Percentiles rank a stretch among this genome's conserved stretches.
phyloP scores from a whole-genome alignment of 2,888 invertebrate genomes.

The Hedychridium roseum region DNA sequence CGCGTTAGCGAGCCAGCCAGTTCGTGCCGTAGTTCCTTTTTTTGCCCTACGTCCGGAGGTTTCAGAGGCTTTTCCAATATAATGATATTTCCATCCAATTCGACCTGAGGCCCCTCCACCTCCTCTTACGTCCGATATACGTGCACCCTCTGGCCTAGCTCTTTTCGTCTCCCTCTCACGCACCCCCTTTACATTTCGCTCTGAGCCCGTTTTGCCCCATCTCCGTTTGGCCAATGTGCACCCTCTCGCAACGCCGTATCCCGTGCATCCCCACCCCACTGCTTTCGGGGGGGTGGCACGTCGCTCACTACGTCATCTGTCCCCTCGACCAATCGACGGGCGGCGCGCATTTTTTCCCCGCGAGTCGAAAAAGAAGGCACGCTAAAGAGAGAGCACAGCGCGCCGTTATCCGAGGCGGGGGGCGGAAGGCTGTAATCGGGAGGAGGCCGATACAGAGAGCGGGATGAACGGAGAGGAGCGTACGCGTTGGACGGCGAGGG shows the following conservation, averaged over 20 bases:
- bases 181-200: too few relatives aligned
- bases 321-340: constrained; percentile 64
- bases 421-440: constrained; percentile 12
- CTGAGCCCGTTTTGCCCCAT: too few relatives aligned
- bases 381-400: constrained; percentile 41
- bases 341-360: constrained; percentile 62
- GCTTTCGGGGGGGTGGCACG: constrained; percentile 59
- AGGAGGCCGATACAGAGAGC: too few relatives aligned
- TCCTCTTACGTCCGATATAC: constrained; percentile 22
- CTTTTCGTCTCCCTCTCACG: constrained; percentile 23
- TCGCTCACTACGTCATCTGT: constrained; percentile 65
- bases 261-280: constrained; percentile 47
- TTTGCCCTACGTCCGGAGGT: constrained; percentile 30
- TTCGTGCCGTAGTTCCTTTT: constrained; percentile 15
- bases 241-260: constrained; percentile 42
- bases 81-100: constrained; percentile 61
- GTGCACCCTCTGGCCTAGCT: constrained; percentile 30
- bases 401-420: constrained; percentile 15
- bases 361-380: constrained; percentile 54
- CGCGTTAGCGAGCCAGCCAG: not conserved
- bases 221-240: constrained; percentile 39
- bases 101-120: constrained; percentile 40
- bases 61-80: constrained; percentile 51
- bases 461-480: constrained; percentile 19
- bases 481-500: constrained; percentile 20